phyloP scores from a whole-genome alignment of 1,140 invertebrate species.

The Eufriesea mexicana region DNA sequence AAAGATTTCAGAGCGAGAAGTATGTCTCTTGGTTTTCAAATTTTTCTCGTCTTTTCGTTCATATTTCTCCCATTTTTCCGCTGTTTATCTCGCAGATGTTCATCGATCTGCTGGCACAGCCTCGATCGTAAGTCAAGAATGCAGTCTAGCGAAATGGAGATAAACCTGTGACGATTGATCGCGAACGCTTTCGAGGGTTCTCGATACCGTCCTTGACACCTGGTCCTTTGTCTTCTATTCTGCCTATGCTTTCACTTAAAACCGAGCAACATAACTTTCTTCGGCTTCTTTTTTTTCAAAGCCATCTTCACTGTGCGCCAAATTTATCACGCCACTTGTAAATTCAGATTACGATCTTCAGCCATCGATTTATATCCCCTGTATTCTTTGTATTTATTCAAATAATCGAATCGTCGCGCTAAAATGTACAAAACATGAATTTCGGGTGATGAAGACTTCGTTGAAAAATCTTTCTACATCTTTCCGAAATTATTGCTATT shows the following conservation, averaged over 20 bases:
- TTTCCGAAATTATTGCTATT: too few species aligned
- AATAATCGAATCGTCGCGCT: background rate
- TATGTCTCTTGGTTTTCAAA: background rate
- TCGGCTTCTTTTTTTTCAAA: background rate
- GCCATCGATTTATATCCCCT: too few species aligned
- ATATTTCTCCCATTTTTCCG: background rate
- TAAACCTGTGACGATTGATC: slow-evolving; percentile 41
- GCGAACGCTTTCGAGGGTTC: slow-evolving; percentile 9
- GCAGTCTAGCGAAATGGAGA: slow-evolving; percentile 44
- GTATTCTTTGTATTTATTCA: background rate
- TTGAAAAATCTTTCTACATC: background rate
- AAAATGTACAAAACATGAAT: background rate
- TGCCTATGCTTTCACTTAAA: background rate
- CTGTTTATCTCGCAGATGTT: slow-evolving; percentile 20
- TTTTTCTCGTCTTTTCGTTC: background rate
- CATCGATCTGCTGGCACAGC: background rate
- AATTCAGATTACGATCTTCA: background rate
- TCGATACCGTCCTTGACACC: slow-evolving; percentile 26
- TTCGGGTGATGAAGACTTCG: background rate
- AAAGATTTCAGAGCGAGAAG: background rate
- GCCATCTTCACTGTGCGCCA: background rate
- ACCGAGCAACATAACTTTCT: background rate
- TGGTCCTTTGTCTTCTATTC: slow-evolving; percentile 7
- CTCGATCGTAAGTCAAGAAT: slow-evolving; percentile 33
- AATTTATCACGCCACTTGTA: background rate